Percentiles rank a stretch among this genome's conserved stretches.
Evolutionary conservation across 2,888 invertebrate species (phyloP).

Genomic region (Blomia tropicalis): DNA sequence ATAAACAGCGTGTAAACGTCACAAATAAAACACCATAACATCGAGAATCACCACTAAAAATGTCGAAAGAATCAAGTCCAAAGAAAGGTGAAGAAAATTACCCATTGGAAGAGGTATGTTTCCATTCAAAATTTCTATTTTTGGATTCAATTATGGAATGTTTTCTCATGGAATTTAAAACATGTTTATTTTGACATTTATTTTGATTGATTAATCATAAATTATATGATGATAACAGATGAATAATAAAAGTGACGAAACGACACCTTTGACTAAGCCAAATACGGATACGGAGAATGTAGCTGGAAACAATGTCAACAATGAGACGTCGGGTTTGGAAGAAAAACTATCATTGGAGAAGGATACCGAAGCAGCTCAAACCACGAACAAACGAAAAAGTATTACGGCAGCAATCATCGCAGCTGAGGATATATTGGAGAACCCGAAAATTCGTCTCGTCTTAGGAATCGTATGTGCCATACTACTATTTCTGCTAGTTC

Average conservation of each 20-base stretch:
- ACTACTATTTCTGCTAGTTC: constrained; percentile 26
- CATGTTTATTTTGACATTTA: not conserved
- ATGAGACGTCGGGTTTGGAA: not conserved
- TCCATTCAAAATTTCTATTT: too few species aligned
- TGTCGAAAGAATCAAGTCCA: not conserved
- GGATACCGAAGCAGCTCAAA: constrained; percentile 3
- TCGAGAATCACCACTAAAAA: too few species aligned
- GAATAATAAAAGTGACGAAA: constrained; percentile 9
- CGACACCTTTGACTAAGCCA: not conserved
- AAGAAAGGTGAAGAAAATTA: constrained; percentile 11
- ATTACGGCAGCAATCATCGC: not conserved
- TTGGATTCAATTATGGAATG: too few species aligned
- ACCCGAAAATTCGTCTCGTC: constrained; percentile 6
- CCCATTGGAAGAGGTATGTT: constrained; percentile 9
- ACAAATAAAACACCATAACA: too few species aligned
- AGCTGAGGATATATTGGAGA: not conserved
- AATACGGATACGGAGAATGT: not conserved
- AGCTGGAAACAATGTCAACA: constrained; percentile 1
- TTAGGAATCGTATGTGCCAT: constrained; percentile 29
- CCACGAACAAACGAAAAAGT: not conserved
- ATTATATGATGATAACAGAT: too few species aligned
- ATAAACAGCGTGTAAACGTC: too few species aligned
- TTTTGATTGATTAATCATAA: not conserved
- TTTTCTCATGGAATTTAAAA: too few species aligned
- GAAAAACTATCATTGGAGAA: constrained; percentile 14